Percentiles rank a stretch among this genome's conserved stretches.
These are phyloP conservation scores for Porphyrio hochstetteri DNA, from an alignment of 2,113 vertebrate species.

Conservation along the genomic window DNA sequence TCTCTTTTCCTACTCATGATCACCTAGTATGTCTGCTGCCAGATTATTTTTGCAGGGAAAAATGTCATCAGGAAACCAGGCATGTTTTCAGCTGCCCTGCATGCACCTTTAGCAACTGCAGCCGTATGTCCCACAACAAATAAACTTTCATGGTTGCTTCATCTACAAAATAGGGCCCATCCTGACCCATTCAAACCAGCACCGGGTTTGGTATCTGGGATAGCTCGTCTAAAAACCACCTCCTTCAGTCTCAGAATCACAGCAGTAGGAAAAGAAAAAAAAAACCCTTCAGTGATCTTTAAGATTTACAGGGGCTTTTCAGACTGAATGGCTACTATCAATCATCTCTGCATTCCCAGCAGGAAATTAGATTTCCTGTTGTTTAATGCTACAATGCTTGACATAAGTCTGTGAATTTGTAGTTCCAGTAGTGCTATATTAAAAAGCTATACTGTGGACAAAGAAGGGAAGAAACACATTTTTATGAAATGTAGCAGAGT, in stretches of 20 bases:
- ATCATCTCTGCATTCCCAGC: background rate
- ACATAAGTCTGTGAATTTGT: background rate
- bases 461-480: background rate
- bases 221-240: background rate
- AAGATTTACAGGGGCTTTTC: background rate
- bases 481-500: background rate
- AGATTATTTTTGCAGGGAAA: background rate
- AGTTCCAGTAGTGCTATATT: background rate
- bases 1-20: background rate
- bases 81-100: background rate
- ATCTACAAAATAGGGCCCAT: background rate
- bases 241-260: background rate
- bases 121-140: background rate
- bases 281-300: background rate
- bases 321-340: background rate
- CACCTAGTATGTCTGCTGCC: background rate
- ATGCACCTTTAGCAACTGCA: background rate
- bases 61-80: background rate
- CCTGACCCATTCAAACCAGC: background rate
- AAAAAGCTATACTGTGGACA: background rate
- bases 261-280: background rate
- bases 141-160: background rate
- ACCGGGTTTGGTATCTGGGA: background rate
- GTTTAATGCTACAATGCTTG: background rate
- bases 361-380: constrained; percentile 32